phyloP scores from a whole-genome alignment of 2,113 vertebrate species.

The Grus americana region DNA sequence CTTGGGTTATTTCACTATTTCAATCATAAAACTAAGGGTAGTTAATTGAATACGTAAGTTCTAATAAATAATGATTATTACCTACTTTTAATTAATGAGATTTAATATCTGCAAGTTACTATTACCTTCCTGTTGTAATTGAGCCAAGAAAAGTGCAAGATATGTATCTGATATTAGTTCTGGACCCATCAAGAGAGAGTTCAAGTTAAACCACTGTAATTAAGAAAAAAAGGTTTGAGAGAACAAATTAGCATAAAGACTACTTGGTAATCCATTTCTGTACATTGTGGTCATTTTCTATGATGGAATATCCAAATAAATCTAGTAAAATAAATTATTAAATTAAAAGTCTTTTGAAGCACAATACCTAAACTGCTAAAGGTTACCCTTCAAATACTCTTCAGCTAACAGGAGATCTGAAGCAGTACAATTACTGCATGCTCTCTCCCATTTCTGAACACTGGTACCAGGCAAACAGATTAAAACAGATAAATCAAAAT shows the following conservation, averaged over 20 bases:
- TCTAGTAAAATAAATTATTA: background rate
- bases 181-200: slow-evolving; percentile 97
- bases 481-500: background rate
- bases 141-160: slow-evolving; percentile 97
- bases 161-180: slow-evolving; percentile 99
- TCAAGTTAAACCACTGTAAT: slow-evolving; percentile 98
- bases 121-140: slow-evolving; percentile 98
- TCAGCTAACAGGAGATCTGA: background rate
- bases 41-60: background rate
- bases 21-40: background rate
- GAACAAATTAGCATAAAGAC: slow-evolving; percentile 50
- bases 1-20: slow-evolving; percentile 23
- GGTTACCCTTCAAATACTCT: background rate
- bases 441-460: background rate
- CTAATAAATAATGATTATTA: slow-evolving; percentile 37
- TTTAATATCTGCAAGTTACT: slow-evolving; percentile 47
- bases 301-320: background rate
- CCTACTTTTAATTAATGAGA: slow-evolving; percentile 39
- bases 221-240: slow-evolving; percentile 59
- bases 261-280: background rate
- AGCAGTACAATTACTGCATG: background rate
- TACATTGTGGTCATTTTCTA: slow-evolving; percentile 18
- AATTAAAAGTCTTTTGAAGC: background rate
- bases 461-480: background rate
- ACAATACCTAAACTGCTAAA: background rate